Base-by-base conservation (phyloP, 2,113 vertebrate genomes). In the Gnathonemus echidnorhynchus region DNA sequence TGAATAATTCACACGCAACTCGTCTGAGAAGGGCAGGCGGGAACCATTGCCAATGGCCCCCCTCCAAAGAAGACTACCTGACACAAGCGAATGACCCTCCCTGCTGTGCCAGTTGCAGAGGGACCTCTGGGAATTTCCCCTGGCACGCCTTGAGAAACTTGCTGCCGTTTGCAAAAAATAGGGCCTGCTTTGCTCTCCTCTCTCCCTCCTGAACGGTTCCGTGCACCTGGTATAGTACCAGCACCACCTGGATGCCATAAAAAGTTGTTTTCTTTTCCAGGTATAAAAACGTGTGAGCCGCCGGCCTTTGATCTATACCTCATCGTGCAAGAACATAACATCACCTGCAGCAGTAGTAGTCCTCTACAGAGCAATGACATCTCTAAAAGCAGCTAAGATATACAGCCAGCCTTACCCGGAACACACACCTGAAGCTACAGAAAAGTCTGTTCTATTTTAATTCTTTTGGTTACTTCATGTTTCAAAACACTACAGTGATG, bases 1-100 rank as follows among this genome's bases (percentile, higher is more conserved):
- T 88, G 88, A 88, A 88, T 88, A 66, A 88, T 70, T 66, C 88
- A 70, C 50, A 39, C 5, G 3, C 58, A 3, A 49, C 35, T 66
- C 15, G 5, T 46, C 88, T 13, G 4, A 48, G 35, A 88, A 24
- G 13, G 88, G 45, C 88, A 70, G 42, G 62, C 24, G 21, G 11
- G 45, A 15, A 17, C n/a, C 86, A 56, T 42, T 3, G 39, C 13
- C n/a, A n/a, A 13, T 17, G 86, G 24, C 27, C 13, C n/a, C n/a
- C 1, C 46, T 87, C 85, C n/a, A 11, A 50, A 87, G 10, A 48
- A 87, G 24, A 85, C 42, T 21, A 27, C 5, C 27, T 52, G 49
- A 19, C 86, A 53, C 45, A 85, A 24, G 19, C 21, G 24, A 19
- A 19, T 85, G 42, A 45, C 52, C 83, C 24, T 9, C 83, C 83